Conservation (phyloP, 2,113 vertebrate species). For the Rhodinocichla rosea region DNA sequence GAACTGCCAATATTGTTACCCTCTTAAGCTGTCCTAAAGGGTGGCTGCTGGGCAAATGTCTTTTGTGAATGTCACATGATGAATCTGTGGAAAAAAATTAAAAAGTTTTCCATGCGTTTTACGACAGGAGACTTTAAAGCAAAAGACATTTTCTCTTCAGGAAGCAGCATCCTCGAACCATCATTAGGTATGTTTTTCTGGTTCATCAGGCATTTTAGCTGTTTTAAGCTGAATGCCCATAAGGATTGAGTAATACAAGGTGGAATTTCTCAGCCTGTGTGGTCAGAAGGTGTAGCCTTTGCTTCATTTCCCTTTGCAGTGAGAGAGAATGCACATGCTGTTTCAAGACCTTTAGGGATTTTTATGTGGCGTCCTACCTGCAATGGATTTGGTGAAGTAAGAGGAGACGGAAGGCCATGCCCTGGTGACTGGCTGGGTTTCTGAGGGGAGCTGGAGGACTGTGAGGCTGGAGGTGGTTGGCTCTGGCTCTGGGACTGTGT, state of each 20-base stretch:
- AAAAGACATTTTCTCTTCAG: slow-evolving; percentile 26
- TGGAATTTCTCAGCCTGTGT: not conserved
- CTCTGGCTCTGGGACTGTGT: slow-evolving; percentile 77
- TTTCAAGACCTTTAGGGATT: not conserved
- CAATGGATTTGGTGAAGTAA: slow-evolving; percentile 89
- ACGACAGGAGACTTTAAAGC: not conserved
- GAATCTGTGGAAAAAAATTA: not conserved
- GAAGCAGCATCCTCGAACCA: not conserved
- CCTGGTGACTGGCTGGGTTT: slow-evolving; percentile 91
- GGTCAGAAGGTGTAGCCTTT: not conserved
- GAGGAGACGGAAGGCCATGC: slow-evolving; percentile 88
- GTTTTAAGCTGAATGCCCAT: not conserved
- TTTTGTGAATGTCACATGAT: not conserved
- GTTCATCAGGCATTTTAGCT: not conserved
- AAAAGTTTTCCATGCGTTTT: slow-evolving; percentile 18
- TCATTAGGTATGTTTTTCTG: slow-evolving; percentile 13
- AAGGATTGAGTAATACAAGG: not conserved
- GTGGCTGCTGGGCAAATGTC: not conserved
- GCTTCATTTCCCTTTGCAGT: not conserved
- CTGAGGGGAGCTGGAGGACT: slow-evolving; percentile 84
- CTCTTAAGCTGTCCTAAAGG: slow-evolving; percentile 39
- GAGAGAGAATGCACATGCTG: not conserved
- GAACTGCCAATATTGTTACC: slow-evolving; percentile 31
- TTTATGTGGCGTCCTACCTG: slow-evolving; percentile 73
- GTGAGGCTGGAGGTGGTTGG: slow-evolving; percentile 75